phyloP scores from a whole-genome alignment of 2,888 invertebrate species.

The Cosmopolites sordidus region DNA sequence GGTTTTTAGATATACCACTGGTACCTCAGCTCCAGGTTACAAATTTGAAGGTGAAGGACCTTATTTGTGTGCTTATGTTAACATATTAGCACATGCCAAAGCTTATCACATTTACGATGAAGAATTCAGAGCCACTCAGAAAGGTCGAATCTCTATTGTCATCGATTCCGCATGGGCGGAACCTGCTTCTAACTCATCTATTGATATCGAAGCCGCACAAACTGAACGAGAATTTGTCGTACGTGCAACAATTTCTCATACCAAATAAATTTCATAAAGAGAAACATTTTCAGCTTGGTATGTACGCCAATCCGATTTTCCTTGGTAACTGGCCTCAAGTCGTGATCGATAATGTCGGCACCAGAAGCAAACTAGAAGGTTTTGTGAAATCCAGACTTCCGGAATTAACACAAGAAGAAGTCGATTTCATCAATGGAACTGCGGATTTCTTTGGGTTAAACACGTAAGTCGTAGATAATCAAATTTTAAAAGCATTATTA shows the following conservation, averaged over 20 bases:
- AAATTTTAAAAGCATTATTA: too few relatives aligned
- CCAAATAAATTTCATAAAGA: too few relatives aligned
- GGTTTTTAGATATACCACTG: constrained; percentile 18
- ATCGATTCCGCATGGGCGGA: constrained; percentile 20
- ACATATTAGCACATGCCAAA: constrained; percentile 48
- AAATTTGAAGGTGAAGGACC: constrained; percentile 34
- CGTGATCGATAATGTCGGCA: constrained; percentile 57
- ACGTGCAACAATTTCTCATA: too few relatives aligned
- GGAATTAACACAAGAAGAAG: constrained; percentile 56
- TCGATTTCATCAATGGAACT: constrained; percentile 57
- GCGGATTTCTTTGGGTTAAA: constrained; percentile 52
- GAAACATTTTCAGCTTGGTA: constrained; percentile 31
- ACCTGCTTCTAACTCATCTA: constrained; percentile 15
- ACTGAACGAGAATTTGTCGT: constrained; percentile 22
- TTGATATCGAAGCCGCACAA: constrained; percentile 20
- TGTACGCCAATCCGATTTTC: constrained; percentile 54
- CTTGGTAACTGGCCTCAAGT: constrained; percentile 62
- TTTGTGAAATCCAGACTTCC: constrained; percentile 60
- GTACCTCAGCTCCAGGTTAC: constrained; percentile 26
- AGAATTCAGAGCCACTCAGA: constrained; percentile 41
- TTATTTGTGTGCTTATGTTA: constrained; percentile 55
- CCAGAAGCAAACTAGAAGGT: constrained; percentile 48
- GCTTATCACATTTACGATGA: constrained; percentile 46
- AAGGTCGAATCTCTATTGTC: constrained; percentile 26
- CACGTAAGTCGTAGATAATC: constrained; percentile 18